phyloP scores from a whole-genome alignment of 2,888 invertebrate genomes.

The Stenolophus ochropezus region DNA sequence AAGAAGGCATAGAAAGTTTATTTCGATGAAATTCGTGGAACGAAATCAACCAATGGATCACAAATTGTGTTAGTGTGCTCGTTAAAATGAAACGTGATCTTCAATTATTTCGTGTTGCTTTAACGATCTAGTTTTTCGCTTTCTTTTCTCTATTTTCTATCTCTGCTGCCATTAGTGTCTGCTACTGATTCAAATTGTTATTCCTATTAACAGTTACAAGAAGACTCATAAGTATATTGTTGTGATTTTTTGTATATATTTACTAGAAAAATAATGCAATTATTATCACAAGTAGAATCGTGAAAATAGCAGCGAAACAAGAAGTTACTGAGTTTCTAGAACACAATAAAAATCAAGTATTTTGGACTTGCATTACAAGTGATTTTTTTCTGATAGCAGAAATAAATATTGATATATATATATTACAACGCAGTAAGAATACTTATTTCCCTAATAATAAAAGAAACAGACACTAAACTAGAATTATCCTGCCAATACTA shows the following conservation, averaged over 20 bases:
- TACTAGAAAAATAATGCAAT: background rate
- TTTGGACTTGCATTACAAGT: no score
- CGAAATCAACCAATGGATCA: constrained; percentile 17
- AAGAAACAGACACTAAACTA: no score
- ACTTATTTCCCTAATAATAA: no score
- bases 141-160: constrained; percentile 33
- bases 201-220: background rate
- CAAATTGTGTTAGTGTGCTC: constrained; percentile 36
- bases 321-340: no score
- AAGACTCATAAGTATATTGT: background rate
- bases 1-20: background rate
- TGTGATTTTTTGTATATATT: background rate
- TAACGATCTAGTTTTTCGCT: background rate
- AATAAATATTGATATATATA: no score
- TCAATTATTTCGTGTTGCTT: constrained; percentile 22
- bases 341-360: no score
- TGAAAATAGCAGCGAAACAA: no score
- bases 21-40: constrained; percentile 2
- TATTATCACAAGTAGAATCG: no score
- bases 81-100: constrained; percentile 37
- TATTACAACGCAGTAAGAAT: no score
- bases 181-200: background rate
- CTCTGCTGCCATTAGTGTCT: background rate
- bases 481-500: no score
- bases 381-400: no score